Conservation (phyloP, 2,888 invertebrate genomes). For the Eristalis intricaria region DNA sequence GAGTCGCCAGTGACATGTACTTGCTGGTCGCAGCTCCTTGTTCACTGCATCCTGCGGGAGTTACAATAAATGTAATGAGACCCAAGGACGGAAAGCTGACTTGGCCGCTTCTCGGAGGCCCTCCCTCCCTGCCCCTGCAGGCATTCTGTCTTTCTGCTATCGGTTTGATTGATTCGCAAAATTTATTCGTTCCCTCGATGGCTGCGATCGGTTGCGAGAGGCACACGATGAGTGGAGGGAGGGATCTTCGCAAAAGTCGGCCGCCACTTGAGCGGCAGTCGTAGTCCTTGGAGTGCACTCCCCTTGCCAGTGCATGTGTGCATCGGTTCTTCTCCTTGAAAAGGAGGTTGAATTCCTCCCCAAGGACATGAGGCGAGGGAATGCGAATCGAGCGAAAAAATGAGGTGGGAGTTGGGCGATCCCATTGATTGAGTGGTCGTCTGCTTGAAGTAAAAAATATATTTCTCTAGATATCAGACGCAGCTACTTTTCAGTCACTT, state of each 20-base stretch:
- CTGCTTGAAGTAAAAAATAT: constrained; percentile 41
- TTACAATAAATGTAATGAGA: constrained; percentile 71
- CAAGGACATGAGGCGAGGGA: constrained; percentile 44
- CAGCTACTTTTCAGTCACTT: constrained; percentile 43
- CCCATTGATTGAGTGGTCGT: constrained; percentile 66
- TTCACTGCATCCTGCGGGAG: constrained; percentile 42
- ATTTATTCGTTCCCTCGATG: constrained; percentile 65
- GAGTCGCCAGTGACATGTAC: constrained; percentile 9
- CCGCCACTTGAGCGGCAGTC: background rate
- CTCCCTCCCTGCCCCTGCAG: constrained; percentile 1
- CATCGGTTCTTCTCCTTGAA: constrained; percentile 8
- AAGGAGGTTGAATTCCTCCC: constrained; percentile 56
- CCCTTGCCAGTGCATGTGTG: background rate
- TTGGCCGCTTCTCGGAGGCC: constrained; percentile 42
- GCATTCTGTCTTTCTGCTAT: constrained; percentile 49
- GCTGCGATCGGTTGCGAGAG: constrained; percentile 33
- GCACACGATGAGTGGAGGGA: background rate
- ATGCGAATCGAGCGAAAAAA: constrained; percentile 30
- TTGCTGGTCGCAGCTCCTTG: constrained; percentile 3
- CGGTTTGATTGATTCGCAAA: constrained; percentile 69
- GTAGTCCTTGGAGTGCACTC: too few species aligned
- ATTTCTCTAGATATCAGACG: constrained; percentile 33
- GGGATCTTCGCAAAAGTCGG: constrained; percentile 14
- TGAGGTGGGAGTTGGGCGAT: constrained; percentile 44
- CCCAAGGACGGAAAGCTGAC: constrained; percentile 65